A percentile compares a stretch with the other conserved stretches of the same genome.
These are phyloP conservation scores for Corydoras maculifer DNA, from an alignment of 2,113 vertebrate genomes.

Conservation along the genomic window DNA sequence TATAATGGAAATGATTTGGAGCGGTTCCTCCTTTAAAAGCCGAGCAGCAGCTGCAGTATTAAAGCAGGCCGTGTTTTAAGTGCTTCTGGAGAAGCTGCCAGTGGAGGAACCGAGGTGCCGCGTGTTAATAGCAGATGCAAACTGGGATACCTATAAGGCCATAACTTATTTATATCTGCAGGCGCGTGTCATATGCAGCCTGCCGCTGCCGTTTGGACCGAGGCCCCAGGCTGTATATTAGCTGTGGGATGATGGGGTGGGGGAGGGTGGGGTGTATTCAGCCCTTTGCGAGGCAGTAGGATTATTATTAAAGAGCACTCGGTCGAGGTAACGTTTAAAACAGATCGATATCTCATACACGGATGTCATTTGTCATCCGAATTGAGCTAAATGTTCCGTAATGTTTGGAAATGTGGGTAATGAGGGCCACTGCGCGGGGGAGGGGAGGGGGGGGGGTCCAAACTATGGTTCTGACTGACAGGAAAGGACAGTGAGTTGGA, in stretches of 20 bases:
- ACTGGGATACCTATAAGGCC: neutral
- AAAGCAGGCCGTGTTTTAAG: neutral
- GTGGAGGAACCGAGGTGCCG: slow-evolving; percentile 5
- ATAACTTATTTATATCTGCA: neutral
- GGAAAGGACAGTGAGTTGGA: slow-evolving; percentile 7
- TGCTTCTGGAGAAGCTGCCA: neutral
- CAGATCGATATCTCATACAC: slow-evolving; percentile 27
- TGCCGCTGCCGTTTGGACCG: too few relatives aligned
- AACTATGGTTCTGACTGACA: slow-evolving; percentile 27
- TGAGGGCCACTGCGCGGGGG: neutral
- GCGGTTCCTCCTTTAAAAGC: neutral
- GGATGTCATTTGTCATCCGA: slow-evolving; percentile 29
- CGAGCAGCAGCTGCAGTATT: neutral
- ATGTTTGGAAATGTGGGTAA: slow-evolving; percentile 21
- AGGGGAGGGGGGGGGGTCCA: slow-evolving; percentile 15
- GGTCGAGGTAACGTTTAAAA: slow-evolving; percentile 29
- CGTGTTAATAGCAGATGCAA: neutral
- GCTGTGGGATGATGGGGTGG: neutral
- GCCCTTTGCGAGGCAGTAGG: slow-evolving; percentile 15
- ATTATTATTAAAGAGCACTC: slow-evolving; percentile 26
- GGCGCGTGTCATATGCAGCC: too few relatives aligned
- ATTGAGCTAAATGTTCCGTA: slow-evolving; percentile 16
- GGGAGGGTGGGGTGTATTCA: slow-evolving; percentile 29
- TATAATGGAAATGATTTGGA: neutral
- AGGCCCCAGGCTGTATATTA: slow-evolving; percentile 20